phyloP scores from a whole-genome alignment of 2,797 vertebrate species.

The Arrhamphus sclerolepis region DNA sequence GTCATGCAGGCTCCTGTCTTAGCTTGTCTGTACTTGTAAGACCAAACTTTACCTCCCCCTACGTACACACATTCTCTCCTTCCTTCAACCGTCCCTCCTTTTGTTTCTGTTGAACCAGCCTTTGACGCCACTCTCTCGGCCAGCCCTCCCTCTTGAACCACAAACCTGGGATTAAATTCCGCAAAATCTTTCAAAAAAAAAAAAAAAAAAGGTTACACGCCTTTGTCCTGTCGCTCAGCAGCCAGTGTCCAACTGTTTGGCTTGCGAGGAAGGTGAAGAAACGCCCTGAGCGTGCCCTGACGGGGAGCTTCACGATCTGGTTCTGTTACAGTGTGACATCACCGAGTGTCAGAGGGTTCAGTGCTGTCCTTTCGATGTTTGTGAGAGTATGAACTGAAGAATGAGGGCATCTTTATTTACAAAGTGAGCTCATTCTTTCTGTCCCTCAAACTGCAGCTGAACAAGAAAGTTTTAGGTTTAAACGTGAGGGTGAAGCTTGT shows the following conservation, averaged over 20 bases:
- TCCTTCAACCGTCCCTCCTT: background rate
- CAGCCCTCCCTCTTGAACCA: slow-evolving; percentile 29
- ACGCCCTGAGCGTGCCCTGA: slow-evolving; percentile 51
- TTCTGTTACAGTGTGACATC: slow-evolving; percentile 29
- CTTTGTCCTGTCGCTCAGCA: slow-evolving; percentile 46
- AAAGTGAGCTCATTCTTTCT: background rate
- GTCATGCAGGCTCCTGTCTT: slow-evolving; percentile 8
- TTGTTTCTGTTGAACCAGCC: slow-evolving; percentile 26
- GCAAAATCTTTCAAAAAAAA: slow-evolving; percentile 19
- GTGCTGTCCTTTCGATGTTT: background rate
- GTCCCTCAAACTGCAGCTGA: background rate
- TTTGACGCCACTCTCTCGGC: background rate
- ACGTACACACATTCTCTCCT: background rate
- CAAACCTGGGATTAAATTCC: slow-evolving; percentile 61
- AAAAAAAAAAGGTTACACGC: slow-evolving; percentile 29
- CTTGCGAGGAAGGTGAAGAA: slow-evolving; percentile 37
- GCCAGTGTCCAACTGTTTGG: slow-evolving; percentile 31
- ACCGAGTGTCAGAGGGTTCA: background rate
- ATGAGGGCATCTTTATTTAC: background rate
- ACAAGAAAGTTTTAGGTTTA: background rate
- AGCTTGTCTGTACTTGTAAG: slow-evolving; percentile 43
- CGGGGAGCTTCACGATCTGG: slow-evolving; percentile 54
- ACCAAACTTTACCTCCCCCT: background rate
- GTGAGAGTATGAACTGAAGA: background rate
- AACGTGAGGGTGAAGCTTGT: background rate